These are phyloP conservation scores for Belgica antarctica DNA, from an alignment of 2,888 invertebrate genomes.

Conservation along the genomic window DNA sequence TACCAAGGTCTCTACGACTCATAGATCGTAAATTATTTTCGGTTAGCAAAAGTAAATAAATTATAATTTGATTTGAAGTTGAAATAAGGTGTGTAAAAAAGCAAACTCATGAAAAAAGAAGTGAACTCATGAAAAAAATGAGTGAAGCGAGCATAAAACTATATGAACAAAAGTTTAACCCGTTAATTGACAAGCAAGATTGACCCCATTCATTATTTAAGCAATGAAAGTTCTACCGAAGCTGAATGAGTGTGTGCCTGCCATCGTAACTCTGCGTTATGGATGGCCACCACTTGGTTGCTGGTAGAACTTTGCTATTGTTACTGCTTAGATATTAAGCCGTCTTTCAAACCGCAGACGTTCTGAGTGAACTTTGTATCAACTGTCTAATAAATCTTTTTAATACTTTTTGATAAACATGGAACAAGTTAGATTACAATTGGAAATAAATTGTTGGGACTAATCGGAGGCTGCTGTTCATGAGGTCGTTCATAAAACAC, in stretches of 20 bases:
- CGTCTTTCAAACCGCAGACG: too few species aligned
- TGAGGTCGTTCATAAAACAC: too few species aligned
- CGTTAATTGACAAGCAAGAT: conserved; percentile 43
- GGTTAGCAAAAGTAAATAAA: too few species aligned
- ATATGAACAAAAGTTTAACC: conserved; percentile 34
- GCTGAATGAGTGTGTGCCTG: conserved; percentile 1
- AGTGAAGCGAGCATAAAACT: not conserved
- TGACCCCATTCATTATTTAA: conserved; percentile 41
- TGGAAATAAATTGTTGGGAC: not conserved
- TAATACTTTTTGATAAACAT: not conserved
- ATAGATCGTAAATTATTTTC: too few species aligned
- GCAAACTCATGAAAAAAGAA: too few species aligned
- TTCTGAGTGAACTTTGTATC: not conserved
- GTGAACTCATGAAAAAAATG: conserved; percentile 25
- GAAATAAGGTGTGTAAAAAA: too few species aligned
- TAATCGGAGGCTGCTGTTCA: too few species aligned
- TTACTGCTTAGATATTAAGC: too few species aligned
- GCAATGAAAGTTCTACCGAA: not conserved
- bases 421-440: conserved; percentile 2
- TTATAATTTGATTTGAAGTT: too few species aligned
- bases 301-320: too few species aligned
- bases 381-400: not conserved
- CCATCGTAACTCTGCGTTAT: not conserved
- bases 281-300: not conserved
- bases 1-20: too few species aligned